Evolutionary conservation across 2,888 invertebrate genomes (phyloP).

Genomic region (Eucera pruinosa): DNA sequence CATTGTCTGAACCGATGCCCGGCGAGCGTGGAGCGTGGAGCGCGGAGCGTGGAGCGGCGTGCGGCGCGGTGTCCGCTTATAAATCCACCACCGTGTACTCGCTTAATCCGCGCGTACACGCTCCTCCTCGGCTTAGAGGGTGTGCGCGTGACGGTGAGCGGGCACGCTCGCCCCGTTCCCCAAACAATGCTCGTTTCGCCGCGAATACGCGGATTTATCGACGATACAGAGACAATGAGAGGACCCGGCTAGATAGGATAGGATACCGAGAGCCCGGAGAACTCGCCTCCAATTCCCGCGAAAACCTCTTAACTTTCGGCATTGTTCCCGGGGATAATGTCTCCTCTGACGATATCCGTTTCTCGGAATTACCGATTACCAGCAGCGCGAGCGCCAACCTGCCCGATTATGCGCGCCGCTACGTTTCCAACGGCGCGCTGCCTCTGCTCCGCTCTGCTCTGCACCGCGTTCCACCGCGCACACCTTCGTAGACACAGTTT

Average conservation of each 20-base stretch:
- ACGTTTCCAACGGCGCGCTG: not conserved
- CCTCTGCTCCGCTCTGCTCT: no score
- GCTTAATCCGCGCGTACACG: constrained; percentile 59
- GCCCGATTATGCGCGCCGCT: not conserved
- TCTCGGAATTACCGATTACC: constrained; percentile 40
- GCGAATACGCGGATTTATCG: constrained; percentile 70
- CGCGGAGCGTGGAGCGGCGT: no score
- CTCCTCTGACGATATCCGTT: constrained; percentile 45
- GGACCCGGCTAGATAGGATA: constrained; percentile 34
- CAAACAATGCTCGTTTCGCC: constrained; percentile 66
- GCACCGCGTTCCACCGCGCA: not conserved
- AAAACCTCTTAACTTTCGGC: constrained; percentile 67
- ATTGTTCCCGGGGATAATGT: constrained; percentile 61
- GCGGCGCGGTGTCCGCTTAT: constrained; percentile 68
- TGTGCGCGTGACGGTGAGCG: constrained; percentile 28
- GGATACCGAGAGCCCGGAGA: constrained; percentile 43
- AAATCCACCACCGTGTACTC: constrained; percentile 65
- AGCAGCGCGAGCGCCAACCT: not conserved
- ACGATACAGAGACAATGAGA: constrained; percentile 63
- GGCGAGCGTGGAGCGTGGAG: no score
- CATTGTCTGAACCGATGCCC: constrained; percentile 68
- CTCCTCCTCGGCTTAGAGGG: no score
- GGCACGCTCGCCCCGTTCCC: constrained; percentile 38
- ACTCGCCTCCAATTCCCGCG: constrained; percentile 55
- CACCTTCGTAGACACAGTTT: constrained; percentile 1